Percentiles rank a stretch among this genome's conserved stretches.
These are phyloP conservation scores for Heteromormyrus szaboi DNA, from an alignment of 2,797 vertebrate genomes.

Conservation along the genomic window DNA sequence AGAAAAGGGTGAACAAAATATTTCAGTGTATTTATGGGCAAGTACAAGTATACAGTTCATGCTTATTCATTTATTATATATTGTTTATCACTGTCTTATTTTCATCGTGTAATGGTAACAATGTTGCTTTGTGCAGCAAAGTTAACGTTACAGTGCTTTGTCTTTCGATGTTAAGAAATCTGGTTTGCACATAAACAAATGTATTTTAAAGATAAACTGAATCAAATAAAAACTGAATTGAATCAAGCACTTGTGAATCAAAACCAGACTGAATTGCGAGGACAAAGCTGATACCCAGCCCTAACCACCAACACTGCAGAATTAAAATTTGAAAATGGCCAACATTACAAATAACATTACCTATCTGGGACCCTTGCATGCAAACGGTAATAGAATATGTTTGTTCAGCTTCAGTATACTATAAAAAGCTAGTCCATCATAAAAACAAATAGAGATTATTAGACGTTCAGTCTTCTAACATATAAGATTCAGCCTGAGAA, in stretches of 20 bases:
- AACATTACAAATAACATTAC: not conserved
- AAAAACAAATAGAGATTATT: not conserved
- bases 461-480: not conserved
- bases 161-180: not conserved
- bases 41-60: not conserved
- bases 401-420: not conserved
- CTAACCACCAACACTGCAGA: not conserved
- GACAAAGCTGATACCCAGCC: not conserved
- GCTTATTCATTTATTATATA: not conserved
- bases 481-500: not conserved
- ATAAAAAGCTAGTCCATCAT: not conserved
- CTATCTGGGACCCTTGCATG: not conserved
- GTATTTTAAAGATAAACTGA: not conserved
- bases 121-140: not conserved
- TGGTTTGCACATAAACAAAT: not conserved
- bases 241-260: not conserved
- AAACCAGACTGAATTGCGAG: not conserved
- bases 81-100: not conserved
- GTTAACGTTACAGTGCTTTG: not conserved
- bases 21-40: not conserved
- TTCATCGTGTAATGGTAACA: not conserved
- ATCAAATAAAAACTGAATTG: not conserved
- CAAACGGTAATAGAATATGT: not conserved
- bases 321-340: not conserved
- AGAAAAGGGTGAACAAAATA: not conserved